Evolutionary conservation across 2,797 vertebrate species (phyloP).

Genomic region (Sardinella longiceps): DNA sequence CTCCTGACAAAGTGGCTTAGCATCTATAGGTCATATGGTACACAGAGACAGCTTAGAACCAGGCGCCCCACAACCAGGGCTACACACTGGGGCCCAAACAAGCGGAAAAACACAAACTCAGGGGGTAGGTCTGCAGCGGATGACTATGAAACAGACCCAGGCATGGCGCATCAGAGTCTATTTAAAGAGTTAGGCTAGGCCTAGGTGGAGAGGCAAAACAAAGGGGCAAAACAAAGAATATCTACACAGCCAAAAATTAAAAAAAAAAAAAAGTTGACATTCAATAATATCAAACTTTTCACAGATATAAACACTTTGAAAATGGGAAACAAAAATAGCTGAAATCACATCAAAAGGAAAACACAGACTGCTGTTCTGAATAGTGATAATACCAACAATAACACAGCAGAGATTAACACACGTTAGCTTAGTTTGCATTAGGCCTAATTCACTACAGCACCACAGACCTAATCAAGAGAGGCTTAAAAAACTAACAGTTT

Average conservation of each 20-base stretch:
- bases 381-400: not conserved
- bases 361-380: not conserved
- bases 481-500: not conserved
- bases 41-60: constrained; percentile 70
- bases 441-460: not conserved
- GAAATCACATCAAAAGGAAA: not conserved
- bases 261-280: not conserved
- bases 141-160: not conserved
- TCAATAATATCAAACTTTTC: not conserved
- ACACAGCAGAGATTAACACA: not conserved
- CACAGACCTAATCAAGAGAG: not conserved
- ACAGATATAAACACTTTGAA: not conserved
- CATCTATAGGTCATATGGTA: constrained; percentile 77
- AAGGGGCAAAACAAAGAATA: not conserved
- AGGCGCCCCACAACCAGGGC: constrained; percentile 42
- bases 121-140: not conserved
- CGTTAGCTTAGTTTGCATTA: not conserved
- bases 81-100: constrained; percentile 33
- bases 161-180: not conserved
- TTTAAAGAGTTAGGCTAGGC: not conserved
- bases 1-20: constrained; percentile 81
- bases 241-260: not conserved
- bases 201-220: not conserved
- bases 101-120: constrained; percentile 34
- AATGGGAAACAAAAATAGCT: not conserved